Evolutionary conservation across 2,888 invertebrate genomes (phyloP).

Genomic region (Dione juno): DNA sequence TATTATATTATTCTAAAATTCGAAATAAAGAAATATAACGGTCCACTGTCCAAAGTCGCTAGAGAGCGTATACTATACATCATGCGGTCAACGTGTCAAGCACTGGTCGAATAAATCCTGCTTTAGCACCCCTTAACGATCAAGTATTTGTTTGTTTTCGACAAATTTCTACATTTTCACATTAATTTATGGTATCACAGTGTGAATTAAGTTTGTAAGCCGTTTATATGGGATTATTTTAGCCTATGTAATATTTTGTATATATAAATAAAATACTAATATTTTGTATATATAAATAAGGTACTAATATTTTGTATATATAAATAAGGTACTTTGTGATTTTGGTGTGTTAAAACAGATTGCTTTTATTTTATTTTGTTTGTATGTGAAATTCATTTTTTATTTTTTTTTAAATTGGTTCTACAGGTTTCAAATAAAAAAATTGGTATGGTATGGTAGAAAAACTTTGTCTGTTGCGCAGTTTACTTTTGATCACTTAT

Average conservation of each 20-base stretch:
- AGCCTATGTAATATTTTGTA: neutral
- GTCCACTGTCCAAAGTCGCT: slow-evolving; percentile 31
- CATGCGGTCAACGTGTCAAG: slow-evolving; percentile 43
- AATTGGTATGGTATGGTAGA: too few species aligned
- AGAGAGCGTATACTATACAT: slow-evolving; percentile 38
- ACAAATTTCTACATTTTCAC: slow-evolving; percentile 42
- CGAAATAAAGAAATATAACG: slow-evolving; percentile 21
- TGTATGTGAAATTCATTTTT: too few species aligned
- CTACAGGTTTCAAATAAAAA: too few species aligned
- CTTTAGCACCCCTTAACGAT: slow-evolving; percentile 52
- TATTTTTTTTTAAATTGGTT: too few species aligned
- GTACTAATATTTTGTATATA: too few species aligned
- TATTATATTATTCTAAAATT: neutral
- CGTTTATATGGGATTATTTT: slow-evolving; percentile 27
- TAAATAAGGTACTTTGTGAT: too few species aligned
- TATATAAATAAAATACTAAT: too few species aligned
- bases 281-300: too few species aligned
- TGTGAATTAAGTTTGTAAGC: slow-evolving; percentile 23
- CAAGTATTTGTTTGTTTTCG: slow-evolving; percentile 47
- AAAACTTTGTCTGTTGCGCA: too few species aligned
- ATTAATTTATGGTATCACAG: slow-evolving; percentile 33
- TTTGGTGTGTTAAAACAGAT: too few species aligned
- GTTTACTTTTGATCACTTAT: too few species aligned
- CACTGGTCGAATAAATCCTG: slow-evolving; percentile 51
- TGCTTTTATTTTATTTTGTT: too few species aligned